A percentile compares a stretch with the other conserved stretches of the same genome.
phyloP scores from a whole-genome alignment of 2,888 invertebrate genomes.

The Dexiosoma caninum region DNA sequence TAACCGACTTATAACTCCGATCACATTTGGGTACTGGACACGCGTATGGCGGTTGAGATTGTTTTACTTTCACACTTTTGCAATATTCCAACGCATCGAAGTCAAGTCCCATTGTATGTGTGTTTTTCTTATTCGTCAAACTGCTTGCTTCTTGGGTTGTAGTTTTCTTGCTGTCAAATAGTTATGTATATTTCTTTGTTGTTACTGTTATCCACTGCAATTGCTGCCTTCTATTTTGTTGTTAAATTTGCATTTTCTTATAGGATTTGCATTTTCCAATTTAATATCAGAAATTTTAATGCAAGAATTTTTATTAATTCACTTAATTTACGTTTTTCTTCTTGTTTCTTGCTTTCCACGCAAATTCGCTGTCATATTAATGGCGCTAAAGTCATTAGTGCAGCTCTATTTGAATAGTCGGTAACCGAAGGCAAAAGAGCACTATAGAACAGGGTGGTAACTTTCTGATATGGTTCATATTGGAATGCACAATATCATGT shows the following conservation, averaged over 20 bases:
- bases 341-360: constrained; percentile 64
- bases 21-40: constrained; percentile 92
- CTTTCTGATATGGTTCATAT: too few species aligned
- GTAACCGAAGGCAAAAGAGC: constrained; percentile 1
- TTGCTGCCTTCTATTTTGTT: constrained; percentile 30
- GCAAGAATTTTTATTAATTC: constrained; percentile 61
- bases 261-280: constrained; percentile 40
- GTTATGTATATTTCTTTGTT: constrained; percentile 31
- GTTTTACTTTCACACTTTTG: constrained; percentile 84
- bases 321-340: constrained; percentile 66
- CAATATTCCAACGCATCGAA: constrained; percentile 92
- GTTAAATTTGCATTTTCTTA: constrained; percentile 56
- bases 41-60: constrained; percentile 86
- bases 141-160: constrained; percentile 60
- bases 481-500: too few species aligned
- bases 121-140: constrained; percentile 64
- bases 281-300: constrained; percentile 45
- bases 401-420: constrained; percentile 47
- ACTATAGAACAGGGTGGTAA: constrained; percentile 30
- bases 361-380: constrained; percentile 68
- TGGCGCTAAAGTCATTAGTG: constrained; percentile 72
- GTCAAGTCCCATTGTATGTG: constrained; percentile 84
- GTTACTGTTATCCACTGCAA: constrained; percentile 32
- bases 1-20: constrained; percentile 90
- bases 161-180: constrained; percentile 58